Percentiles rank a stretch among this genome's conserved stretches.
These are phyloP conservation scores for Xestoiulus laeticollis DNA, from an alignment of 2,888 invertebrate genomes.

Conservation along the genomic window DNA sequence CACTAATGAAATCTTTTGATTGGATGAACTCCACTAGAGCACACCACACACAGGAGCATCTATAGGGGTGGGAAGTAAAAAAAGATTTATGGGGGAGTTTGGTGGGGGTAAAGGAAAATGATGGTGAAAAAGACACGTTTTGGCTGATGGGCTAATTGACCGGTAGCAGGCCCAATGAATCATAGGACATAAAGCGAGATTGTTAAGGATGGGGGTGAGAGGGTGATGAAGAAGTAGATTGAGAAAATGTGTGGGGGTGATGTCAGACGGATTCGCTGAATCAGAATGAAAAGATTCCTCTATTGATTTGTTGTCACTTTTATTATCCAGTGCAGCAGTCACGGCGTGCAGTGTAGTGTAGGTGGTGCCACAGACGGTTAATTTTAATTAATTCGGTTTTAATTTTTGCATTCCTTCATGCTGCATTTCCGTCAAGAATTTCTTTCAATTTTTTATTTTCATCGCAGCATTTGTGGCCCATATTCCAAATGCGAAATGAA, in stretches of 20 bases:
- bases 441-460: neutral
- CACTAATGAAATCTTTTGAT: slow-evolving; percentile 35
- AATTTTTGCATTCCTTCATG: slow-evolving; percentile 2
- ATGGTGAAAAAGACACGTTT: slow-evolving; percentile 34
- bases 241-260: neutral
- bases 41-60: neutral
- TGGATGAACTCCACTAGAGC: slow-evolving; percentile 28
- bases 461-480: neutral
- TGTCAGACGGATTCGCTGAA: neutral
- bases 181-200: slow-evolving; percentile 21
- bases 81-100: slow-evolving; percentile 34
- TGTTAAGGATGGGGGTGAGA: neutral
- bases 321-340: neutral
- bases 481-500: slow-evolving; percentile 23
- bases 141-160: slow-evolving; percentile 32
- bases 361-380: slow-evolving; percentile 17
- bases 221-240: neutral
- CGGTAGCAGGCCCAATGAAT: slow-evolving; percentile 19
- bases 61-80: neutral
- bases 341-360: slow-evolving; percentile 4
- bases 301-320: slow-evolving; percentile 31
- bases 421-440: slow-evolving; percentile 21
- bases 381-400: slow-evolving; percentile 36
- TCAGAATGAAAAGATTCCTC: slow-evolving; percentile 30
- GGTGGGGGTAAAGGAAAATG: slow-evolving; percentile 28